Evolutionary conservation across 2,113 vertebrate genomes (phyloP).

Genomic region (Otolemur garnettii): DNA sequence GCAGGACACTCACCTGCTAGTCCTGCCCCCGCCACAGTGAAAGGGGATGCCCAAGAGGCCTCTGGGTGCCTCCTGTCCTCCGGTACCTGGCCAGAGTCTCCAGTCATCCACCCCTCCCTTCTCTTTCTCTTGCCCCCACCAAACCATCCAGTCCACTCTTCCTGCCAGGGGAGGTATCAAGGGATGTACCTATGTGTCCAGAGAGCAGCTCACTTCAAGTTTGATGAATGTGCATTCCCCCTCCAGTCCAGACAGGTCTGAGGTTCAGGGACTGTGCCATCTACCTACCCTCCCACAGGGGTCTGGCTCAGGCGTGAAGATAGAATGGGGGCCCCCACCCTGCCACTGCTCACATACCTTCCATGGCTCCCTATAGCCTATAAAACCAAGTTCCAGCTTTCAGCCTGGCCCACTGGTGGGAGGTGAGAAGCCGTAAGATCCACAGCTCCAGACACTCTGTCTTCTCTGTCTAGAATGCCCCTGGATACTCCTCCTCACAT

Average conservation of each 20-base stretch:
- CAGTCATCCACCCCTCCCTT: background rate
- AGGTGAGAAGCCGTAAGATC: background rate
- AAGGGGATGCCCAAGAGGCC: too few relatives aligned
- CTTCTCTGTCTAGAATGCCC: background rate
- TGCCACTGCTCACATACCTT: background rate
- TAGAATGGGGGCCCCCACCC: too few relatives aligned
- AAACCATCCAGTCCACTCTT: background rate
- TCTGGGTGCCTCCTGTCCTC: background rate
- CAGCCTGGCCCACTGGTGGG: background rate
- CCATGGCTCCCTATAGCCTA: background rate
- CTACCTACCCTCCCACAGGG: background rate
- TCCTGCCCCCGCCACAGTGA: background rate
- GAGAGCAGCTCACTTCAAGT: accelerated
- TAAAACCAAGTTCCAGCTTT: background rate
- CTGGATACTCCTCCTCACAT: background rate
- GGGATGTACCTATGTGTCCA: background rate
- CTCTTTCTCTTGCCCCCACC: background rate
- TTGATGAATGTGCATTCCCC: accelerated
- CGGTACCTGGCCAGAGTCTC: background rate
- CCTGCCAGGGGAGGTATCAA: background rate
- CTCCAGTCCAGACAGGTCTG: background rate
- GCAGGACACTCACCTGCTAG: background rate
- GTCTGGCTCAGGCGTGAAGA: background rate
- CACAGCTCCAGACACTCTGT: background rate
- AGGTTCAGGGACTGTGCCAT: background rate